These are phyloP conservation scores for Macroramphosus scolopax DNA, from an alignment of 2,797 vertebrate genomes.

Conservation along the genomic window DNA sequence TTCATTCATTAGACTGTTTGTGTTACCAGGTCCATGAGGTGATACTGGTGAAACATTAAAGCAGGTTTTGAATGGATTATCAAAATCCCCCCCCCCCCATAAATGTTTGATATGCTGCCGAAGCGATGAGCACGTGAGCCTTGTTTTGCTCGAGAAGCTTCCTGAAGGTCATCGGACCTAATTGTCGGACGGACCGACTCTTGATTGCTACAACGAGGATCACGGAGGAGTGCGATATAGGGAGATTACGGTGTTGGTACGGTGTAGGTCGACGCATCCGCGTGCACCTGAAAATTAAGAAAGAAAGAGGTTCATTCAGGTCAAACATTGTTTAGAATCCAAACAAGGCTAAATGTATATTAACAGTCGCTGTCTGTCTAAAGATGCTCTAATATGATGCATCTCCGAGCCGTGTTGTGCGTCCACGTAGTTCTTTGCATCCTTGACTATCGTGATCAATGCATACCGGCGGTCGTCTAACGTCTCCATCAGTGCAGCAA, in stretches of 20 bases:
- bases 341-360: slow-evolving; percentile 23
- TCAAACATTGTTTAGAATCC: slow-evolving; percentile 34
- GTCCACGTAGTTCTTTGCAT: slow-evolving; percentile 25
- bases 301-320: slow-evolving; percentile 40
- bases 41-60: slow-evolving; percentile 40
- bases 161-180: slow-evolving; percentile 68
- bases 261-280: slow-evolving; percentile 59
- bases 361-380: slow-evolving; percentile 16
- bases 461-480: slow-evolving; percentile 30
- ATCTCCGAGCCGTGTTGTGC: no score
- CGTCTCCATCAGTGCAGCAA: slow-evolving; percentile 42
- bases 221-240: slow-evolving; percentile 24
- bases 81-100: slow-evolving; percentile 28
- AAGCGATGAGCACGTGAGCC: slow-evolving; percentile 40
- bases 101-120: slow-evolving; percentile 61
- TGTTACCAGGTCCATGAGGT: slow-evolving; percentile 21
- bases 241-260: slow-evolving; percentile 11
- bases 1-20: slow-evolving; percentile 32
- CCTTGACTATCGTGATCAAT: slow-evolving; percentile 49
- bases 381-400: no score
- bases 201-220: slow-evolving; percentile 47
- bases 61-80: slow-evolving; percentile 36
- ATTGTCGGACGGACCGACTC: slow-evolving; percentile 50
- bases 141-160: slow-evolving; percentile 41
- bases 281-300: slow-evolving; percentile 53